Conservation (phyloP, 2,888 invertebrate genomes). For the Patella caerulea region DNA sequence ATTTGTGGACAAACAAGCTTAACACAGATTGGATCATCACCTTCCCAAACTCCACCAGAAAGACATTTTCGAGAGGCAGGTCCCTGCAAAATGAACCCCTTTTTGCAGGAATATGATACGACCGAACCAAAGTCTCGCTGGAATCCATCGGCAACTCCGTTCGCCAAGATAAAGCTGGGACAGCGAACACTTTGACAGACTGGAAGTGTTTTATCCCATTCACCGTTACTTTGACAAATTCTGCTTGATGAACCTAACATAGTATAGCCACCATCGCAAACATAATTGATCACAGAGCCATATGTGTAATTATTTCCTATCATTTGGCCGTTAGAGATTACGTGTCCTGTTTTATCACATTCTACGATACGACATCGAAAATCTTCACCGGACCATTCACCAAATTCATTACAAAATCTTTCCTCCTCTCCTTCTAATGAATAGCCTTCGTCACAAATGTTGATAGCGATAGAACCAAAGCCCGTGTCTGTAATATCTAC, state of each 20-base stretch:
- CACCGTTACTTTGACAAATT: constrained; percentile 52
- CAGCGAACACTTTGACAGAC: constrained; percentile 61
- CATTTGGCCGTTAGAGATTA: constrained; percentile 72
- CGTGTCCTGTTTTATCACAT: constrained; percentile 47
- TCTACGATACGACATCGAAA: constrained; percentile 44
- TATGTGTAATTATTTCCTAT: constrained; percentile 56
- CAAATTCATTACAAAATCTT: constrained; percentile 42
- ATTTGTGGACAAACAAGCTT: constrained; percentile 52
- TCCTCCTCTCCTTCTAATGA: constrained; percentile 40
- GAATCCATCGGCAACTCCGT: constrained; percentile 50
- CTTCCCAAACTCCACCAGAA: constrained; percentile 65
- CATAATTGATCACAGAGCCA: constrained; percentile 52
- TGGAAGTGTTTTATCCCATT: constrained; percentile 61
- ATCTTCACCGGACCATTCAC: constrained; percentile 41
- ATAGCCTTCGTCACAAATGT: constrained; percentile 51
- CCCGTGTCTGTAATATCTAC: constrained; percentile 28
- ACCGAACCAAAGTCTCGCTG: constrained; percentile 45
- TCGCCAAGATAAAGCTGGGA: constrained; percentile 39
- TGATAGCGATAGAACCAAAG: constrained; percentile 43
- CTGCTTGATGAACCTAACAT: constrained; percentile 41
- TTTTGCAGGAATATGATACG: constrained; percentile 84
- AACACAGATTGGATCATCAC: constrained; percentile 51
- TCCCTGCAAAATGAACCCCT: constrained; percentile 90
- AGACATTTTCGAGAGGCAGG: constrained; percentile 81
- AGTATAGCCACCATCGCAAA: constrained; percentile 59